phyloP scores from a whole-genome alignment of 2,113 vertebrate species.

The Paraplagusia blochii region DNA sequence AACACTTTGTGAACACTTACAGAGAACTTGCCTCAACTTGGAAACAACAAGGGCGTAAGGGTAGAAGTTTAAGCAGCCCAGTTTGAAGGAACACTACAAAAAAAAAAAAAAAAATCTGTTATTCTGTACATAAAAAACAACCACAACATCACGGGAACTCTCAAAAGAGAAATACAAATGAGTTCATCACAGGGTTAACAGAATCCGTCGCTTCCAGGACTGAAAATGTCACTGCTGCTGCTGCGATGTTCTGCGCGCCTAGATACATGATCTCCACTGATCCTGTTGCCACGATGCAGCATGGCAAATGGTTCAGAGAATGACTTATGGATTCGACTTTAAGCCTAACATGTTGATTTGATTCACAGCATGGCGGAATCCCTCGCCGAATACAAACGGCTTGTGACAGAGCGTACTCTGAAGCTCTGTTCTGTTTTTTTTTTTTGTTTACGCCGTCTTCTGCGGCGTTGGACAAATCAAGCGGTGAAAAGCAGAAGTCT shows the following conservation, averaged over 20 bases:
- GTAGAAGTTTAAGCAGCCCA: too few species aligned
- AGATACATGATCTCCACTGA: constrained; percentile 44
- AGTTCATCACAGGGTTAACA: too few species aligned
- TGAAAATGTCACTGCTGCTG: constrained; percentile 25
- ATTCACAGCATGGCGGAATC: constrained; percentile 21
- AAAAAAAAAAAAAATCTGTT: too few species aligned
- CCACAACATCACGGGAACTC: too few species aligned
- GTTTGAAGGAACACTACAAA: too few species aligned
- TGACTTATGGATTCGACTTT: constrained; percentile 43
- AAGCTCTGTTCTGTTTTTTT: constrained; percentile 29
- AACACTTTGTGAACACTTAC: constrained; percentile 12
- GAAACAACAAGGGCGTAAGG: too few species aligned
- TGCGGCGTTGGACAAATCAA: constrained; percentile 28
- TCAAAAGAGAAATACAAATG: too few species aligned
- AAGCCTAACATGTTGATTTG: constrained; percentile 34
- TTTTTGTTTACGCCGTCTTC: constrained; percentile 37
- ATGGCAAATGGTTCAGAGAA: constrained; percentile 40
- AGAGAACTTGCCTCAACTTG: background rate
- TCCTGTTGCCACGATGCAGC: constrained; percentile 31
- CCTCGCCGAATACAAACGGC: constrained; percentile 24
- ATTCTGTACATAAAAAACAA: too few species aligned
- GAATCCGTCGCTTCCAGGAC: background rate
- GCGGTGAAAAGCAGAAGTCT: constrained; percentile 1
- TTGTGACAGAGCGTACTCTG: constrained; percentile 27
- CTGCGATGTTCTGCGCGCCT: constrained; percentile 42